Base-by-base conservation (phyloP, 1,140 invertebrate genomes). In the Drosophila aff. region DNA sequence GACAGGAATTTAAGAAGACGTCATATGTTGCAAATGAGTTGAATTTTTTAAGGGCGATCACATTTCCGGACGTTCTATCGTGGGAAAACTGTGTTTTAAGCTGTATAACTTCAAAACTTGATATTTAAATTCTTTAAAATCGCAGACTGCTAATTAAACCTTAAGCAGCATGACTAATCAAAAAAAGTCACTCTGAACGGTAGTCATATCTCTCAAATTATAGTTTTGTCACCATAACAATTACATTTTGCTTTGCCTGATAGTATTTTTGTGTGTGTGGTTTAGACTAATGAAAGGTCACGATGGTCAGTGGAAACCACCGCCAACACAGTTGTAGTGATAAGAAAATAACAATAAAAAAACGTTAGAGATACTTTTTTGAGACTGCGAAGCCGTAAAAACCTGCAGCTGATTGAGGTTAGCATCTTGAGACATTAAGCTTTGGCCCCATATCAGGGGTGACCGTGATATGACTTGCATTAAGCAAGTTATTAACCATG, bases 401-500 rank as follows among this genome's bases (percentile, higher is more conserved):
- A 71, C 38, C 63, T n/a, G 63, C 53, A 18, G 13, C 38, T 43
- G 41, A 73, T 73, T 73, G 67, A 47, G 69, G 67, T 73, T 73
- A 72, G 31, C 3, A 43, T 23, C 21, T 72, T 38, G 28, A 72
- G 28, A n/a, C 50, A 23, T 23, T 28, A 33, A 59, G 72, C 53
- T 73, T 72, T 72, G 38, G 28, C 53, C 67, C 53, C 67, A 36
- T 43, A 71, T 50, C 53, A 38, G 13, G 31, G 13, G 10, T 49
- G 67, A 73, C 69, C 69, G 21, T 73, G 69, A 38, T 21, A 23
- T 23, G 21, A 31, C 33, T 36, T 36, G 15, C 9, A 41, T 26
- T 18, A 43, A 33, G 36, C 26, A 53, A 52, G 49, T 36, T 21
- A 67, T 76, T 83, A 84, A 31, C 28, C 21, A 63, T 87, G 82